Evolutionary conservation across 2,888 invertebrate species (phyloP).

Genomic region (Rhimphoctona megacephalus): DNA sequence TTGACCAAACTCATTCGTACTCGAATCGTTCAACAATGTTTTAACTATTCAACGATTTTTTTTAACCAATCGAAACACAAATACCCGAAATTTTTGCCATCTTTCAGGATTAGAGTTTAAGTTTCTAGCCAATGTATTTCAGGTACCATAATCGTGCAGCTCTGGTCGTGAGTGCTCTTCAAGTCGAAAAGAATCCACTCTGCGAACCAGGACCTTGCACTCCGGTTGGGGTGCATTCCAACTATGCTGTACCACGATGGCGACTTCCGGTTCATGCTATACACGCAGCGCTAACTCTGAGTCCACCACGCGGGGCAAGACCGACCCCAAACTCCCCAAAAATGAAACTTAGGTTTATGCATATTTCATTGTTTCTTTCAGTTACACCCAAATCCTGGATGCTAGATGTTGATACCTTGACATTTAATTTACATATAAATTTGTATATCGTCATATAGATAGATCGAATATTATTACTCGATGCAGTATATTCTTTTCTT

Average conservation of each 20-base stretch:
- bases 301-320: conserved; percentile 85
- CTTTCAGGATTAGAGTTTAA: conserved; percentile 63
- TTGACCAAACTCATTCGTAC: neutral
- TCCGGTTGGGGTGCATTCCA: conserved; percentile 83
- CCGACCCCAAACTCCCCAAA: conserved; percentile 93
- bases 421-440: conserved; percentile 27
- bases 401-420: conserved; percentile 79
- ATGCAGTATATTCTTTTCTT: conserved; percentile 56
- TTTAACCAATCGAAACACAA: neutral
- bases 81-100: neutral
- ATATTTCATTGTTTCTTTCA: conserved; percentile 78
- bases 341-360: conserved; percentile 94
- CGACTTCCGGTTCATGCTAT: conserved; percentile 86
- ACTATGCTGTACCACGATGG: conserved; percentile 85
- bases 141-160: conserved; percentile 97
- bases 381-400: conserved; percentile 77
- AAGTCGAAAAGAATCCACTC: conserved; percentile 96
- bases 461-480: conserved; percentile 72
- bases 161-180: conserved; percentile 96
- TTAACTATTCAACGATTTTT: neutral
- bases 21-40: neutral
- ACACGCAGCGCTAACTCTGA: conserved; percentile 90
- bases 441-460: conserved; percentile 69
- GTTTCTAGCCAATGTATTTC: conserved; percentile 80
- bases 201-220: conserved; percentile 93